These are phyloP conservation scores for Dicyrtomina minuta DNA, from an alignment of 2,888 invertebrate species.

Conservation along the genomic window DNA sequence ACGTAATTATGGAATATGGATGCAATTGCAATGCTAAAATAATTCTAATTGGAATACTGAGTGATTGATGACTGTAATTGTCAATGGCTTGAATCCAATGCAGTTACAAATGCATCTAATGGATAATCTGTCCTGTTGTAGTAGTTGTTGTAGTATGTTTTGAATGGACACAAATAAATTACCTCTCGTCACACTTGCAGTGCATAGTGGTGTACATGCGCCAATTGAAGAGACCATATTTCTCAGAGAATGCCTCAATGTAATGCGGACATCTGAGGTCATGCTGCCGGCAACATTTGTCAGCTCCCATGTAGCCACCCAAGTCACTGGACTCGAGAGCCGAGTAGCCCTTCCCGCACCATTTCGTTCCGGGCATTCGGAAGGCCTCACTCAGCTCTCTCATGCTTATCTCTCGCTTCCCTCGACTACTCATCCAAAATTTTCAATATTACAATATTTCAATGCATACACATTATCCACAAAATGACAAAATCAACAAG, in stretches of 20 bases:
- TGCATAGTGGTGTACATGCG: constrained; percentile 87
- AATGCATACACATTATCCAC: too few relatives aligned
- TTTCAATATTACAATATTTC: too few relatives aligned
- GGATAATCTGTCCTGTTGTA: too few relatives aligned
- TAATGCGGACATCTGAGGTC: constrained; percentile 81
- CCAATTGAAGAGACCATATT: constrained; percentile 85
- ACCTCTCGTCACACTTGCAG: constrained; percentile 89
- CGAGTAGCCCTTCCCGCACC: constrained; percentile 87
- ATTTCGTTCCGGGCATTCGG: constrained; percentile 85
- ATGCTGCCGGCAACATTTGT: constrained; percentile 78
- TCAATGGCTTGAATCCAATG: too few relatives aligned
- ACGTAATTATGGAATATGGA: too few relatives aligned
- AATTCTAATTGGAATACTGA: too few relatives aligned
- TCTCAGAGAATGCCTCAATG: constrained; percentile 79
- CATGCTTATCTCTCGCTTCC: constrained; percentile 57
- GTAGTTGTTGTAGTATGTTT: too few relatives aligned
- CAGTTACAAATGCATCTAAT: too few relatives aligned
- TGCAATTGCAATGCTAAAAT: too few relatives aligned
- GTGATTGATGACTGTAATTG: too few relatives aligned
- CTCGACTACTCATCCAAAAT: constrained; percentile 1
- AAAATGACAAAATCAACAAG: too few relatives aligned
- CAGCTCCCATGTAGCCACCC: constrained; percentile 79
- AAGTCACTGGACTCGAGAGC: constrained; percentile 79
- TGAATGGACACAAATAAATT: too few relatives aligned
- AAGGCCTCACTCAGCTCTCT: constrained; percentile 67